A percentile compares a stretch with the other conserved stretches of the same genome.
These are phyloP conservation scores for Petrophora chlorosata DNA, from an alignment of 2,888 invertebrate species.

Conservation along the genomic window DNA sequence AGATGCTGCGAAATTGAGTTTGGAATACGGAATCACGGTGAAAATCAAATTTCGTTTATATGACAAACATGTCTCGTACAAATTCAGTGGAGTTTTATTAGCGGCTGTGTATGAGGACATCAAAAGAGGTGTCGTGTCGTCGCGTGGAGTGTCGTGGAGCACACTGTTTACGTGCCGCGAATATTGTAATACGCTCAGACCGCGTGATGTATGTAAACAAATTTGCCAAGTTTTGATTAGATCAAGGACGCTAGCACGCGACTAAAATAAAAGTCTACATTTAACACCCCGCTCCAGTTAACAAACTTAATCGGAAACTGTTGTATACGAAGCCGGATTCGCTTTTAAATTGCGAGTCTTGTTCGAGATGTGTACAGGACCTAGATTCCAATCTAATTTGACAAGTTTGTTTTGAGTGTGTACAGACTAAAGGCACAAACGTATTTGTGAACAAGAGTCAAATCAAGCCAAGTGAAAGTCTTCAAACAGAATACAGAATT, in stretches of 20 bases:
- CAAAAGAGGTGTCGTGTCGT: slow-evolving; percentile 68
- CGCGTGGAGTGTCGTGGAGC: slow-evolving; percentile 41
- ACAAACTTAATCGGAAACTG: slow-evolving; percentile 38
- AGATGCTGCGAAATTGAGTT: slow-evolving; percentile 58
- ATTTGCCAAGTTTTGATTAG: slow-evolving; percentile 79
- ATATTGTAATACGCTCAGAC: slow-evolving; percentile 58
- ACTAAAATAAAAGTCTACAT: slow-evolving; percentile 57
- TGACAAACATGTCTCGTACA: slow-evolving; percentile 66
- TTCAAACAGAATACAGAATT: slow-evolving; percentile 1
- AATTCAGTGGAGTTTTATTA: slow-evolving; percentile 69
- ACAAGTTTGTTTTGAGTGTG: slow-evolving; percentile 19
- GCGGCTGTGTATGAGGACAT: slow-evolving; percentile 63
- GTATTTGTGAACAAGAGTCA: background rate
- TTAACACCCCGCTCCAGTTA: slow-evolving; percentile 28
- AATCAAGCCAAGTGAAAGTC: background rate
- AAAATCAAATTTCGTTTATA: slow-evolving; percentile 70
- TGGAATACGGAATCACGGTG: slow-evolving; percentile 57
- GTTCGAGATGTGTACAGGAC: slow-evolving; percentile 20
- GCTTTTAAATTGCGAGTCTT: slow-evolving; percentile 24
- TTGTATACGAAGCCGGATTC: slow-evolving; percentile 30
- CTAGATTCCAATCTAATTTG: slow-evolving; percentile 24
- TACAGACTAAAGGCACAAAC: background rate
- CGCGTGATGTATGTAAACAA: slow-evolving; percentile 74
- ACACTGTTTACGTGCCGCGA: slow-evolving; percentile 73
- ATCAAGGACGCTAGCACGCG: slow-evolving; percentile 65